Conservation (phyloP, 2,888 invertebrate genomes). For the Chouioia cunea region DNA sequence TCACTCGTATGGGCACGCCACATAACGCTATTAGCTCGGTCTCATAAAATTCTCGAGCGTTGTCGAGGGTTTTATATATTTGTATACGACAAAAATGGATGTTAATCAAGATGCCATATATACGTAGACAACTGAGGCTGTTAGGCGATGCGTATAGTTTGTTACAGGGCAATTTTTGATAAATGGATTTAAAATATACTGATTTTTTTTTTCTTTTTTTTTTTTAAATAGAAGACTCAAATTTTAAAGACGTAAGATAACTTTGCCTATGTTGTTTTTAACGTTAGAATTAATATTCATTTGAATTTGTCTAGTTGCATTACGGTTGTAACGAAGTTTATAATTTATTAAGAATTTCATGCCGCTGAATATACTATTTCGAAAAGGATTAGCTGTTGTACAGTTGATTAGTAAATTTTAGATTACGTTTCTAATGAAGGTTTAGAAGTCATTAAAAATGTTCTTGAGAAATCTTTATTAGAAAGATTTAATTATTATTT, state of each 20-base stretch:
- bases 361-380: constrained; percentile 37
- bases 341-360: constrained; percentile 25
- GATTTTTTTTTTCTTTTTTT: constrained; percentile 29
- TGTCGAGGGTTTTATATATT: no score
- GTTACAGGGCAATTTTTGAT: constrained; percentile 36
- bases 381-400: constrained; percentile 36
- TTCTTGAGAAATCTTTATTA: constrained; percentile 13
- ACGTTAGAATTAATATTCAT: constrained; percentile 23
- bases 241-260: constrained; percentile 26
- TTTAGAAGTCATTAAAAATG: constrained; percentile 17
- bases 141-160: not conserved
- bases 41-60: constrained; percentile 72
- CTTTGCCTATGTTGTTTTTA: constrained; percentile 27
- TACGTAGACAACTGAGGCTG: no score
- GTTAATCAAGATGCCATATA: constrained; percentile 12
- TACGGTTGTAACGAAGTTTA: constrained; percentile 41
- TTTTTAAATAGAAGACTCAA: constrained; percentile 18
- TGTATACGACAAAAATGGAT: no score
- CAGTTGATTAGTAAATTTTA: constrained; percentile 35
- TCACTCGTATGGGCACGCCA: constrained; percentile 98
- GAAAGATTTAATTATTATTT: constrained; percentile 3
- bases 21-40: constrained; percentile 97
- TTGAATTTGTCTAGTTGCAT: constrained; percentile 24
- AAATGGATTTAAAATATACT: constrained; percentile 28
- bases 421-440: constrained; percentile 10